A percentile compares a stretch with the other conserved stretches of the same genome.
These are phyloP conservation scores for Peucedramus taeniatus DNA, from an alignment of 2,113 vertebrate genomes.

Conservation along the genomic window DNA sequence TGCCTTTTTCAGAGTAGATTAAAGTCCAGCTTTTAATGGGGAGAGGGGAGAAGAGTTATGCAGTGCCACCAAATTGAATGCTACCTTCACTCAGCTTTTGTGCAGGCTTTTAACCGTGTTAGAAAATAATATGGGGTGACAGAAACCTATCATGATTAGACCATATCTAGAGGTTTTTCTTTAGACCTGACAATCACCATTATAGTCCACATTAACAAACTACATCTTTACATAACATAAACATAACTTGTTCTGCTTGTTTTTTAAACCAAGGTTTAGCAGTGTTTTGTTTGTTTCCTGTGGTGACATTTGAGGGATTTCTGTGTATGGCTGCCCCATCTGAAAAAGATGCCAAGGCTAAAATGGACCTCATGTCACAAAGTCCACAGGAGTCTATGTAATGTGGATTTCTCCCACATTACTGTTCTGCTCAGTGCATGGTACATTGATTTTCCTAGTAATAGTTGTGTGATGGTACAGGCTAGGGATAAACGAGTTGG, in stretches of 20 bases:
- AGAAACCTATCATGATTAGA: background rate
- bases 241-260: background rate
- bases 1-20: background rate
- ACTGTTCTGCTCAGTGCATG: background rate
- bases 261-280: background rate
- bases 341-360: background rate
- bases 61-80: background rate
- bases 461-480: background rate
- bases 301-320: background rate
- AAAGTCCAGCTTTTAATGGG: background rate
- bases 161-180: background rate
- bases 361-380: background rate
- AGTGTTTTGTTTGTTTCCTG: background rate
- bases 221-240: no score
- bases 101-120: background rate
- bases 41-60: background rate
- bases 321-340: rapidly evolving
- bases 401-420: background rate
- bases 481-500: background rate
- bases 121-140: background rate
- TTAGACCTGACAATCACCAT: background rate
- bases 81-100: background rate
- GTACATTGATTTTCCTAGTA: background rate
- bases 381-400: background rate
- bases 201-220: background rate